Evolutionary conservation across 1,140 invertebrate genomes (phyloP), one percentile per base, ranked within the genome.

Genomic region (Lerema accius): DNA sequence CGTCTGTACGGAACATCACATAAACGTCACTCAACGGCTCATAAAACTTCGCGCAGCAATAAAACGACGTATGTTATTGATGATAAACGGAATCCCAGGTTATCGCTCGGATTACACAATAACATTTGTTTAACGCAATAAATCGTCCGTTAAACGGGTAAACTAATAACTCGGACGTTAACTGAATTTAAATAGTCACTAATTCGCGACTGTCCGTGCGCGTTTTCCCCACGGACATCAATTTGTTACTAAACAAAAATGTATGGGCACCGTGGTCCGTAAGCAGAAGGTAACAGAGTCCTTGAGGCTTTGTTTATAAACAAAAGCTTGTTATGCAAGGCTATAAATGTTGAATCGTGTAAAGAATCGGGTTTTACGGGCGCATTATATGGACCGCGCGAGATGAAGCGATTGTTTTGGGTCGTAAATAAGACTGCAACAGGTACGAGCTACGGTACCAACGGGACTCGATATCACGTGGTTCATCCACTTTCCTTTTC

Each of bases 341-440:
- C 75, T 73, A 73, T 81, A 82, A 83, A 82, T 65, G 65, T 77
- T 69, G 67, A 74, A 72, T 71, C 76, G 76, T 81, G 82, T 78
- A 73, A 77, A 82, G 76, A 86, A 82, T 80, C 72, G 76, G 75
- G 78, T 87, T 89, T 86, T 88, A 89, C 82, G 81, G 79, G 67
- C 79, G 81, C 74, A 84, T 86, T 86, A 85, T 87, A 75, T 89
- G 83, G 83, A 80, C 76, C 79, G 66, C 72, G 68, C 73, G 82
- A 90, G 85, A 90, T 90, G 86, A 87, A 86, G 82, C 83, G 87
- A 78, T 86, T 90, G 87, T 90, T 90, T 86, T 88, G 82, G 86
- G 78, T 88, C 87, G 82, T 88, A 90, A 90, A 90, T 90, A 86
- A 87, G 77, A 77, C 82, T 84, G 87, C 85, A 90, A 90, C 87